Evolutionary conservation across 2,888 invertebrate species (phyloP), one percentile per base, ranked within the genome.

Genomic region (Molanna angustata): DNA sequence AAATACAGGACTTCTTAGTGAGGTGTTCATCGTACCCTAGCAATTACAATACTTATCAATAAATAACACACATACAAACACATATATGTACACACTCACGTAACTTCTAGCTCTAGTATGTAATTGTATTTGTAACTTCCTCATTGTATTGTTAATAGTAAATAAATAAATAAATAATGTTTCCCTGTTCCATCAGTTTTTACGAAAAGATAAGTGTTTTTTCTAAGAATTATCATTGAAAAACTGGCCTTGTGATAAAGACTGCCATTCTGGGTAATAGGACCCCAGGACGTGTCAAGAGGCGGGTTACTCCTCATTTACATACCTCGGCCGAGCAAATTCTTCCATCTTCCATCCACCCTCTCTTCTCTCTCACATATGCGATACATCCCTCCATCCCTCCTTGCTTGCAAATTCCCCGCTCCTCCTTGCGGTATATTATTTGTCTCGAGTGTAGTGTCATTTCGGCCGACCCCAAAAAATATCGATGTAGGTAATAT

Each of bases 251-350:
- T n/a, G 3, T 21, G 13, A 33, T 33, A 17, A 27, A 49, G 42
- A 16, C 49, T 43, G 42, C 42, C 49, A 49, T 49, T 49, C 41
- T 16, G 22, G 13, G 45, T 40, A 19, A 39, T 41, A 17, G 33
- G 32, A 33, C n/a, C 52, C 35, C 27, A 20, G 46, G 21, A 53
- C 48, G 43, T 53, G 53, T 53, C 53, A 45, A 42, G 52, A 37
- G 49, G 48, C 43, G 48, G 37, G 41, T 42, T 17, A 31, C 50
- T 41, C 37, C 42, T 37, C 52, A 56, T 56, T 56, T 56, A 56
- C 56, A 56, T 56, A 52, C 44, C 49, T 35, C 33, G 43, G 35
- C 40, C 46, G 43, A 31, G 48, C 27, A 48, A 53, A 53, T 53
- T 53, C 53, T 49, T 49, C 4, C 13, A 4, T 17, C 19, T 19